Conservation (phyloP, 2,888 invertebrate species). For the Trachelus stipa region DNA sequence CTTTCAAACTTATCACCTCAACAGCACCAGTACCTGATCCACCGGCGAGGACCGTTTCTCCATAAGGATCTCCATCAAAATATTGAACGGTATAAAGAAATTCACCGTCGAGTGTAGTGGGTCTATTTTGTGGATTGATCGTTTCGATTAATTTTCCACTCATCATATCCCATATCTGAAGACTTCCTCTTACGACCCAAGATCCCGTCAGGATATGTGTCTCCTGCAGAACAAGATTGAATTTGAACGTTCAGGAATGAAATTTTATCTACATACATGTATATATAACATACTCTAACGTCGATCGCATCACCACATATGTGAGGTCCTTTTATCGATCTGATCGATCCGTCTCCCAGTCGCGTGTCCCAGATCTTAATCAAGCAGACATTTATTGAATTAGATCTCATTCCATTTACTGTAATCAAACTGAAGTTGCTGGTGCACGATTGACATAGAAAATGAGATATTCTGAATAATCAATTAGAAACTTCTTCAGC, state of each 20-base stretch:
- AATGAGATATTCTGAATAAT: slow-evolving; percentile 13
- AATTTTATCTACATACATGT: slow-evolving; percentile 22
- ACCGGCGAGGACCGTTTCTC: slow-evolving; percentile 53
- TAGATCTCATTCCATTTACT: not conserved
- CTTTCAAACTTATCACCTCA: slow-evolving; percentile 57
- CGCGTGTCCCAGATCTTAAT: slow-evolving; percentile 72
- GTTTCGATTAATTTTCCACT: slow-evolving; percentile 68
- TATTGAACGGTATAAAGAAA: slow-evolving; percentile 71
- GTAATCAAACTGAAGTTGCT: not conserved
- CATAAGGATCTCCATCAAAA: slow-evolving; percentile 60
- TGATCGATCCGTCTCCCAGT: slow-evolving; percentile 68
- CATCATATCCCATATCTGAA: slow-evolving; percentile 71
- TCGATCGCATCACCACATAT: slow-evolving; percentile 72
- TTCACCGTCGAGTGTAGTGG: slow-evolving; percentile 70
- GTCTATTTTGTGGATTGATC: slow-evolving; percentile 69
- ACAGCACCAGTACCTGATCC: slow-evolving; percentile 59
- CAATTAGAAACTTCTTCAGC: not conserved
- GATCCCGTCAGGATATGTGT: slow-evolving; percentile 70
- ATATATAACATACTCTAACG: slow-evolving; percentile 64
- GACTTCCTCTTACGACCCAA: slow-evolving; percentile 70
- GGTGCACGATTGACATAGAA: slow-evolving; percentile 9
- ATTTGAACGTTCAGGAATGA: not conserved
- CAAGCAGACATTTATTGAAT: not conserved
- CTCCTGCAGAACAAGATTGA: slow-evolving; percentile 58
- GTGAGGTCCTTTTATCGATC: slow-evolving; percentile 71